Evolutionary conservation across 2,888 invertebrate genomes (phyloP).

Genomic region (Ferrisia virgata): DNA sequence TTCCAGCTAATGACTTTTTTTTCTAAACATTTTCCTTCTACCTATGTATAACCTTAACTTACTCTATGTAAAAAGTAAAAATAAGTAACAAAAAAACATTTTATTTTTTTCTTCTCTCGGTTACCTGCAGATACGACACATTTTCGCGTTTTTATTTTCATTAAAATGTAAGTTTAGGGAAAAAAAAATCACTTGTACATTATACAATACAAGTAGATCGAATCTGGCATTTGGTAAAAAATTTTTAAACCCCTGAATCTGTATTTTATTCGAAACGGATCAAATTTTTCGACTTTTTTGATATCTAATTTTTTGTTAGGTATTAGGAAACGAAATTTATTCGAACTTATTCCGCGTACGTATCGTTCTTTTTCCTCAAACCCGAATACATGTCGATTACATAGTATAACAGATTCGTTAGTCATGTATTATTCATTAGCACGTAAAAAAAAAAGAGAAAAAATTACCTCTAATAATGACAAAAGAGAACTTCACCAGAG

Average conservation of each 20-base stretch:
- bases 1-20: slow-evolving; percentile 38
- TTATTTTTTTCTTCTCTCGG: background rate
- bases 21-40: slow-evolving; percentile 22
- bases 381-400: background rate
- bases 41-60: slow-evolving; percentile 3
- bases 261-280: background rate
- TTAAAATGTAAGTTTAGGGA: background rate
- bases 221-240: too few species aligned
- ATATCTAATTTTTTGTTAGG: too few species aligned
- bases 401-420: background rate
- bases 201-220: too few species aligned
- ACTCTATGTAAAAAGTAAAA: slow-evolving; percentile 23
- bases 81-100: slow-evolving; percentile 30
- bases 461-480: background rate
- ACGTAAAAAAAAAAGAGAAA: slow-evolving; percentile 12
- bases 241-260: too few species aligned
- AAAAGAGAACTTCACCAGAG: background rate
- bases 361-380: background rate
- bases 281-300: background rate
- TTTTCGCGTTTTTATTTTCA: background rate
- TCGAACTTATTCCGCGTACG: too few species aligned
- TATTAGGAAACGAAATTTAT: background rate
- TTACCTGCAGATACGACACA: background rate
- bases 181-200: too few species aligned
- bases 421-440: slow-evolving; percentile 33